Percentiles rank a stretch among this genome's conserved stretches.
phyloP scores from a whole-genome alignment of 30 jellyfish, hydroid and myxozoan genomes.

The Chironex yamaguchii region DNA sequence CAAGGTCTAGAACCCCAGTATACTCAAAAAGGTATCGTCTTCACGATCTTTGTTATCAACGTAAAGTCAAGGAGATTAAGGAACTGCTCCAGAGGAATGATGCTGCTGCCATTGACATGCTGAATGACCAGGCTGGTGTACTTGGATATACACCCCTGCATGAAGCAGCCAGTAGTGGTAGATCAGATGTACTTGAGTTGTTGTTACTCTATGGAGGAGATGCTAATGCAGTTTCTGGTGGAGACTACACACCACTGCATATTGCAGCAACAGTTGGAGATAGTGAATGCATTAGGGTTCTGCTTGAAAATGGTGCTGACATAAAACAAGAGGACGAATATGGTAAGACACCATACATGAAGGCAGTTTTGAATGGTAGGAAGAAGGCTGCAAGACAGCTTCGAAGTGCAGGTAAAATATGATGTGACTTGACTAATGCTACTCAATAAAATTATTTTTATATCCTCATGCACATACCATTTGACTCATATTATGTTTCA shows the following conservation, averaged over 20 bases:
- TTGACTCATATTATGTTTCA: too few relatives aligned
- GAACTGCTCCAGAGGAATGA: constrained; percentile 43
- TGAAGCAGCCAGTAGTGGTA: constrained; percentile 85
- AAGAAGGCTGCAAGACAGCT: constrained; percentile 72
- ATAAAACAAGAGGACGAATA: constrained; percentile 74
- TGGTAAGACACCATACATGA: constrained; percentile 86
- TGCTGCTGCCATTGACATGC: constrained; percentile 35
- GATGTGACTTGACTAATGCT: too few relatives aligned
- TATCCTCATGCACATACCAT: too few relatives aligned
- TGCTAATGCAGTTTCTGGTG: constrained; percentile 83
- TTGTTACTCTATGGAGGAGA: constrained; percentile 88
- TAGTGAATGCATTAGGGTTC: constrained; percentile 75
- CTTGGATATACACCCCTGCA: constrained; percentile 95
- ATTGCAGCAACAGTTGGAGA: constrained; percentile 96
- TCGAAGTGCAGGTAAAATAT: constrained; percentile 70
- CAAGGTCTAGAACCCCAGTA: too few relatives aligned
- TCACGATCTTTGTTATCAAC: constrained; percentile 75
- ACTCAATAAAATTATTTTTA: too few relatives aligned
- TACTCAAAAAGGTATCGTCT: not conserved
- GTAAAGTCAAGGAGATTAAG: constrained; percentile 70
- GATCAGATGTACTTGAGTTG: constrained; percentile 66
- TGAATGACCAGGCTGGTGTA: constrained; percentile 89
- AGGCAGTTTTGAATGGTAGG: constrained; percentile 80
- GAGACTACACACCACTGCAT: constrained; percentile 90
- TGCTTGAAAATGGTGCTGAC: constrained; percentile 75